phyloP scores from a whole-genome alignment of 2,113 vertebrate genomes.

The Silurus meridionalis region DNA sequence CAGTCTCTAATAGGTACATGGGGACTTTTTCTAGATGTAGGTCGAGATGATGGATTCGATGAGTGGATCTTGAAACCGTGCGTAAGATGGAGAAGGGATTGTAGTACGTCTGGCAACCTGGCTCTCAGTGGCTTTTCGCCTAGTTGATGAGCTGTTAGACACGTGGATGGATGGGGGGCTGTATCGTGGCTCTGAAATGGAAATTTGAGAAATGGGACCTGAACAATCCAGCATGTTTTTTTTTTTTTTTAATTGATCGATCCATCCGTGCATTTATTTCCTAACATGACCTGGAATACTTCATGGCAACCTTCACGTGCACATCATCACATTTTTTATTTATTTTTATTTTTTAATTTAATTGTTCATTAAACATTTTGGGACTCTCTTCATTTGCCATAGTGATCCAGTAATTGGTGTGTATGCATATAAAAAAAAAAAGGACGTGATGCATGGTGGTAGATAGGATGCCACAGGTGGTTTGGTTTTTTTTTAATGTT shows the following conservation, averaged over 20 bases:
- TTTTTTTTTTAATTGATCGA: no score
- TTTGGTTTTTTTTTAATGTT: neutral
- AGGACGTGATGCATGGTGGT: neutral
- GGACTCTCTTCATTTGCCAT: neutral
- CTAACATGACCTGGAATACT: neutral
- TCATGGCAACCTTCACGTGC: neutral
- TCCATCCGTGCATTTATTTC: neutral
- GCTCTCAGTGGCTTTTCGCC: slow-evolving; percentile 50
- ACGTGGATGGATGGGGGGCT: slow-evolving; percentile 58
- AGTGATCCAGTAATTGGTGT: neutral
- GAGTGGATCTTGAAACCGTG: neutral
- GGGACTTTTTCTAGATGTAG: neutral
- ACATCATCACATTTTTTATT: neutral
- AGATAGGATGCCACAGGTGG: slow-evolving; percentile 6
- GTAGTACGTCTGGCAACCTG: slow-evolving; percentile 28
- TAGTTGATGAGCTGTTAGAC: slow-evolving; percentile 50
- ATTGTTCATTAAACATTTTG: neutral
- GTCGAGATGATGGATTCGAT: no score
- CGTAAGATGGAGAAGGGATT: neutral
- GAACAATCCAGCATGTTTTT: neutral
- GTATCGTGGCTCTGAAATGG: slow-evolving; percentile 61
- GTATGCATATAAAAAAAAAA: neutral
- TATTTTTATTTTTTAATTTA: neutral
- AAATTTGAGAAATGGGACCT: slow-evolving; percentile 51
- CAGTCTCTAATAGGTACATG: no score